Conservation (phyloP, 2,113 vertebrate genomes). For the Equus przewalskii region DNA sequence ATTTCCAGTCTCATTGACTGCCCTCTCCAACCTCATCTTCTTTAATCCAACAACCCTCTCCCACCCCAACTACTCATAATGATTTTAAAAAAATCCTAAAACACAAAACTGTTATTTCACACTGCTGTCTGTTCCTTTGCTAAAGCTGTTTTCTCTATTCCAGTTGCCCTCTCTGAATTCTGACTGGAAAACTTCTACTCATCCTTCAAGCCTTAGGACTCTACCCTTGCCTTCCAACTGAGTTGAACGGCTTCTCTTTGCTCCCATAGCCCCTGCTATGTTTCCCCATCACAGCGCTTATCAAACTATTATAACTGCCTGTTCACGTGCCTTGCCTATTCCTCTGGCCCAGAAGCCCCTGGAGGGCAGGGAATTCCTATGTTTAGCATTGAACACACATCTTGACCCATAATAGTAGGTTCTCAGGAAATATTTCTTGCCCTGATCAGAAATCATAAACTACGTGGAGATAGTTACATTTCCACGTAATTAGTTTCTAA, state of each 20-base stretch:
- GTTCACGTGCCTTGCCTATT: not conserved
- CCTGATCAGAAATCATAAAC: not conserved
- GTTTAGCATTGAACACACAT: not conserved
- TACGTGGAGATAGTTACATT: not conserved
- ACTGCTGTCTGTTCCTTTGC: not conserved
- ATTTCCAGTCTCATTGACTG: conserved; percentile 68
- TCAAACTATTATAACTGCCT: not conserved
- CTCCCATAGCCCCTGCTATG: too few species aligned
- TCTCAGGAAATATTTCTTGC: not conserved
- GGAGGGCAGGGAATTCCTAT: not conserved
- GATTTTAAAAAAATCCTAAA: not conserved
- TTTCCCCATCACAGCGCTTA: fast-evolving
- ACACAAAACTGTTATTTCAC: not conserved
- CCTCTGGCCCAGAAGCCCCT: not conserved
- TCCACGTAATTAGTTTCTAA: not conserved
- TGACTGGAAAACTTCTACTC: not conserved
- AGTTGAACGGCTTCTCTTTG: not conserved
- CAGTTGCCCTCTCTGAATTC: not conserved
- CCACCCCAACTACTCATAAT: not conserved
- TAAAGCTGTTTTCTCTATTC: not conserved
- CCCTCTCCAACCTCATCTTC: not conserved
- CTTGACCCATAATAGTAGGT: not conserved
- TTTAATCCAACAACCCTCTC: not conserved
- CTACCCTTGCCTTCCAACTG: not conserved
- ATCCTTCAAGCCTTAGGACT: not conserved